Percentiles rank a stretch among this genome's conserved stretches.
phyloP scores from a whole-genome alignment of 23 tunicate genomes.

The Trididemnum nubilum region DNA sequence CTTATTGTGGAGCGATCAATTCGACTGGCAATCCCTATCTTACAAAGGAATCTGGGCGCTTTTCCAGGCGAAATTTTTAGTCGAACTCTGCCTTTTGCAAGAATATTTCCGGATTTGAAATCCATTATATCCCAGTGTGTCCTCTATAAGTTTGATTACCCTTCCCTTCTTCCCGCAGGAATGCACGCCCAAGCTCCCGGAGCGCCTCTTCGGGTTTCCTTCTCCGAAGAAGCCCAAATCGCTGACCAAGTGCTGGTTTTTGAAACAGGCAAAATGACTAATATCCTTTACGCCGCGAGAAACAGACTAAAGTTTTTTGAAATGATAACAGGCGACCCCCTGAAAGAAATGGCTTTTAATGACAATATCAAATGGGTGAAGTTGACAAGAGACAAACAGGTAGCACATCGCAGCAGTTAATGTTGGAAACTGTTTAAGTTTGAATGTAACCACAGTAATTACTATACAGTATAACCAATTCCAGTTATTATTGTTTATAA shows the following conservation, averaged over 20 bases:
- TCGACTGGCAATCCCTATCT: constrained; percentile 19
- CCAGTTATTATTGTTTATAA: too few relatives aligned
- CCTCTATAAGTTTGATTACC: not conserved
- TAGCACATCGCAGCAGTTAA: too few relatives aligned
- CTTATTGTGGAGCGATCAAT: constrained; percentile 42
- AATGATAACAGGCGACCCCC: constrained; percentile 38
- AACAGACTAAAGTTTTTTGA: constrained; percentile 35
- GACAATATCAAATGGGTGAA: constrained; percentile 35
- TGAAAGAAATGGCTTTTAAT: constrained; percentile 42
- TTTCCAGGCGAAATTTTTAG: constrained; percentile 48
- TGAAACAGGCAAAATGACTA: not conserved
- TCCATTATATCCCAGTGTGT: constrained; percentile 12
- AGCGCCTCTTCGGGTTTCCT: constrained; percentile 52
- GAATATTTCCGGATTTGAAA: constrained; percentile 34
- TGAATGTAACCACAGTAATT: too few relatives aligned
- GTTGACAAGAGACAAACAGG: constrained; percentile 31
- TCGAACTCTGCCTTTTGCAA: constrained; percentile 16
- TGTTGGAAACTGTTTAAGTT: too few relatives aligned
- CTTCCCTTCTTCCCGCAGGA: constrained; percentile 47
- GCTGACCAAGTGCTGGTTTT: constrained; percentile 10
- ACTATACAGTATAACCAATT: too few relatives aligned
- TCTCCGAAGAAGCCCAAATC: constrained; percentile 27
- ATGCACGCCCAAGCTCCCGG: constrained; percentile 47
- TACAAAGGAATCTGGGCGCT: not conserved
- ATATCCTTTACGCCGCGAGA: constrained; percentile 18